Evolutionary conservation across 2,797 vertebrate species (phyloP), one percentile per base, ranked within the genome.

Genomic region (Cyclopterus lumpus): DNA sequence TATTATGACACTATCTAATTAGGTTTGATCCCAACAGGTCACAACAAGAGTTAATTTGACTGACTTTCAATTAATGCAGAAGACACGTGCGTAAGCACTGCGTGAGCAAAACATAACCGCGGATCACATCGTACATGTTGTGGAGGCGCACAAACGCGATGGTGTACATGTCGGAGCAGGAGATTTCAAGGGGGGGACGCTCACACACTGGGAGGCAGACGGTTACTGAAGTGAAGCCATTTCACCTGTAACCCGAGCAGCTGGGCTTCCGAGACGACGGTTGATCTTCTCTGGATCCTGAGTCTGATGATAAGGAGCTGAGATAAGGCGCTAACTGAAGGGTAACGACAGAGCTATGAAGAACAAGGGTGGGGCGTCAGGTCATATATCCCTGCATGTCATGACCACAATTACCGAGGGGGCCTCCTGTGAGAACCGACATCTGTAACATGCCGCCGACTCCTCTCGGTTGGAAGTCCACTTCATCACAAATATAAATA

Each of bases 291-390:
- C 71, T 68, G 83, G 69, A 89, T 88, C 79, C 84, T 36, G 67
- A 71, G 79, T 82, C 65, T 75, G 86, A 82, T 70, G 90, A 93
- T 93, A 89, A 90, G 88, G 71, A 87, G 62, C 61, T 3, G 54
- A 90, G 90, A 93, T 91, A 91, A 89, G 85, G 86, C 1, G 84
- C 63, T 61, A 82, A 78, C 80, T 80, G 90, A 91, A 82, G 86
- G 66, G 81, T 86, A 91, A 85, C 38, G 81, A 91, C 77, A 89
- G 91, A 88, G 46, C 74, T 42, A 49, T 40, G 82, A 71, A 84
- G 86, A 83, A 83, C 81, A 28, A 66, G 84, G 84, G 81, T 70
- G 88, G 77, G 83, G 77, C 82, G 64, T 83, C 67, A 74, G 82
- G 81, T 87, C 84, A 67, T 63, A 84, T 81, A 82, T 61, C 68